Percentiles rank a stretch among this genome's conserved stretches.
phyloP scores from a whole-genome alignment of 1,140 invertebrate species.

The Eumeta japonica region DNA sequence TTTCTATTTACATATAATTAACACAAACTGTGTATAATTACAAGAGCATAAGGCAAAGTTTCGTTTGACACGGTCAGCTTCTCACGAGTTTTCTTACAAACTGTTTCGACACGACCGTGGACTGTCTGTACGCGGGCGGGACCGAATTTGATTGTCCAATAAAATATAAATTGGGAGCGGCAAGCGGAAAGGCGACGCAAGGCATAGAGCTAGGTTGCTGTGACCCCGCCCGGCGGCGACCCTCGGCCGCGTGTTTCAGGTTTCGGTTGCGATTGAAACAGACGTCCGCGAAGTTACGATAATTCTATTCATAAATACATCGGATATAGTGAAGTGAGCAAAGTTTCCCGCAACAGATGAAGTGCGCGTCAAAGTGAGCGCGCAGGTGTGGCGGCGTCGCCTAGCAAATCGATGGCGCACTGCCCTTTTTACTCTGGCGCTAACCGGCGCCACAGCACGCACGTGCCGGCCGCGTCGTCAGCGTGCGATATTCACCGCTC shows the following conservation, averaged over 20 bases:
- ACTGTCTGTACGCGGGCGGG: slow-evolving; percentile 7
- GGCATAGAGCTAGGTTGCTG: slow-evolving; percentile 13
- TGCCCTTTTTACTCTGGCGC: too few relatives aligned
- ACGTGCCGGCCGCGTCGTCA: slow-evolving; percentile 16
- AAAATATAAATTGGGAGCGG: slow-evolving; percentile 7
- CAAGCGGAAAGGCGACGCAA: slow-evolving; percentile 8
- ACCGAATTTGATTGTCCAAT: slow-evolving; percentile 10
- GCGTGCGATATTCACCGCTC: too few relatives aligned
- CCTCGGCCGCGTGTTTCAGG: slow-evolving; percentile 26
- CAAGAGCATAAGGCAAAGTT: slow-evolving; percentile 16
- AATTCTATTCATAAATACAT: slow-evolving; percentile 36
- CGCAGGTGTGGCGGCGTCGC: slow-evolving; percentile 13
- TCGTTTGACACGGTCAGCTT: slow-evolving; percentile 5
- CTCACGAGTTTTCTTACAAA: slow-evolving; percentile 10
- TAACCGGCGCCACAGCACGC: too few relatives aligned
- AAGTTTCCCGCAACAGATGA: slow-evolving; percentile 21
- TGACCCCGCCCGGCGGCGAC: slow-evolving; percentile 16
- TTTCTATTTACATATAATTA: slow-evolving; percentile 3
- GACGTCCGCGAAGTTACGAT: slow-evolving; percentile 43
- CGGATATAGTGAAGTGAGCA: slow-evolving; percentile 38
- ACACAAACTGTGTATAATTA: slow-evolving; percentile 10
- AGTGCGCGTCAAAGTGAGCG: slow-evolving; percentile 31
- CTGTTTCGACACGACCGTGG: slow-evolving; percentile 7
- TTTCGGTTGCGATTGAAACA: slow-evolving; percentile 39
- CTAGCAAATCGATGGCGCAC: slow-evolving; percentile 37